phyloP scores from a whole-genome alignment of 2,888 invertebrate genomes.

The Drosophila aldrichi region DNA sequence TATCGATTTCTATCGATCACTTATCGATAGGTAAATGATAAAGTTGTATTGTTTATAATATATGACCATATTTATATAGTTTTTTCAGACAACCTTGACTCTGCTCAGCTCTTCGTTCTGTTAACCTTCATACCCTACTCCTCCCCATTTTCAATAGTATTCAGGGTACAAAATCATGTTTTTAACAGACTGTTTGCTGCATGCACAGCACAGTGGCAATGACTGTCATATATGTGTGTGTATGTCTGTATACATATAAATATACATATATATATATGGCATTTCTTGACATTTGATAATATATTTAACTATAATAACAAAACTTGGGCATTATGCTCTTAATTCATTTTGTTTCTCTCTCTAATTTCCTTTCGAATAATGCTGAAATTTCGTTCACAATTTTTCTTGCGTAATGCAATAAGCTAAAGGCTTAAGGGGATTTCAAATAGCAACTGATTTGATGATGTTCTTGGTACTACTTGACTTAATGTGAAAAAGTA shows the following conservation, averaged over 20 bases:
- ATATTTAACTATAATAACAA: not conserved
- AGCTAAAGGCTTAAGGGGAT: not conserved
- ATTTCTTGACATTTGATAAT: not conserved
- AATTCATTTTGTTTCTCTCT: not conserved
- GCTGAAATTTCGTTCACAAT: too few relatives aligned
- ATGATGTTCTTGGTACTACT: not conserved
- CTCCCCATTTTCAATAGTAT: not conserved
- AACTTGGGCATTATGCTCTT: not conserved
- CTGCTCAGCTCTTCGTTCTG: not conserved
- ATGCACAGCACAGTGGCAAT: conserved; percentile 7
- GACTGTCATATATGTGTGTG: not conserved
- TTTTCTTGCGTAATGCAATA: too few relatives aligned
- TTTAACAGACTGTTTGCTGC: conserved; percentile 40
- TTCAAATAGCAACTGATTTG: not conserved
- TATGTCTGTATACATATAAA: too few relatives aligned
- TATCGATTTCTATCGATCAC: not conserved
- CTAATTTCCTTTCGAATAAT: not conserved
- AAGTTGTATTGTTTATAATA: too few relatives aligned
- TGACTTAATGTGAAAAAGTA: too few relatives aligned
- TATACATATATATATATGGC: not conserved
- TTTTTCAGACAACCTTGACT: not conserved
- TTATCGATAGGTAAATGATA: not conserved
- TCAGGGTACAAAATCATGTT: conserved; percentile 26
- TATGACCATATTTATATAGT: too few relatives aligned
- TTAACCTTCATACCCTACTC: too few relatives aligned